phyloP scores from a whole-genome alignment of 30 jellyfish, hydroid and myxozoan species.

The Phacellophora camtschatica region DNA sequence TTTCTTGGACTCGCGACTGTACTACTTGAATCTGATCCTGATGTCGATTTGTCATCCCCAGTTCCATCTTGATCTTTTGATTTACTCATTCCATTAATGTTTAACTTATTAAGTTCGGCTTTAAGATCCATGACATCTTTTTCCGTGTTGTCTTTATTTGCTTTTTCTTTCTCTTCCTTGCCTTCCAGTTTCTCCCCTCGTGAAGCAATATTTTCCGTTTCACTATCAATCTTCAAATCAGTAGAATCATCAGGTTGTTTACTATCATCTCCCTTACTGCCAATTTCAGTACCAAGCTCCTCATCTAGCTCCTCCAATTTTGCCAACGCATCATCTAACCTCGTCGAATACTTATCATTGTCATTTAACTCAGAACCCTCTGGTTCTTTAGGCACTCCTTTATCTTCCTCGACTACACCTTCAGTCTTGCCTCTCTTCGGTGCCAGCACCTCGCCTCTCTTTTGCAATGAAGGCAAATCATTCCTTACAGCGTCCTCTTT shows the following conservation, averaged over 20 bases:
- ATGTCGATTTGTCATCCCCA: slow-evolving; percentile 7
- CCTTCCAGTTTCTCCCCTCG: slow-evolving; percentile 5
- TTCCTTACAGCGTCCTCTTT: slow-evolving; percentile 58
- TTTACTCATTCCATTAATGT: neutral
- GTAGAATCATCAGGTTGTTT: neutral
- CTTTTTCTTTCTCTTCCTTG: slow-evolving; percentile 23
- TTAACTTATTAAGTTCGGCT: slow-evolving; percentile 43
- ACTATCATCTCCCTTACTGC: neutral
- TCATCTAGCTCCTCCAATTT: slow-evolving; percentile 53
- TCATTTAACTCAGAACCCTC: neutral
- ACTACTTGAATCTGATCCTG: slow-evolving; percentile 36
- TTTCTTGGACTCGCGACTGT: slow-evolving; percentile 52
- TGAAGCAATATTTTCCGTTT: neutral
- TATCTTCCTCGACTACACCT: slow-evolving; percentile 6
- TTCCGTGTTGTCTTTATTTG: neutral
- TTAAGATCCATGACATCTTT: slow-evolving; percentile 20
- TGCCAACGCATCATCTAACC: slow-evolving; percentile 67
- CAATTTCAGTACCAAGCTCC: neutral
- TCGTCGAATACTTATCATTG: slow-evolving; percentile 23
- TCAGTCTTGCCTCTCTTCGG: neutral
- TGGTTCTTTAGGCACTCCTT: neutral
- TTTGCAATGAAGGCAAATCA: slow-evolving; percentile 59
- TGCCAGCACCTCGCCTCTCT: slow-evolving; percentile 54
- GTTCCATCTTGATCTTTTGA: neutral
- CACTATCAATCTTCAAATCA: neutral